Evolutionary conservation across 2,888 invertebrate species (phyloP), one percentile per base, ranked within the genome.

Genomic region (Dynastes grantii): DNA sequence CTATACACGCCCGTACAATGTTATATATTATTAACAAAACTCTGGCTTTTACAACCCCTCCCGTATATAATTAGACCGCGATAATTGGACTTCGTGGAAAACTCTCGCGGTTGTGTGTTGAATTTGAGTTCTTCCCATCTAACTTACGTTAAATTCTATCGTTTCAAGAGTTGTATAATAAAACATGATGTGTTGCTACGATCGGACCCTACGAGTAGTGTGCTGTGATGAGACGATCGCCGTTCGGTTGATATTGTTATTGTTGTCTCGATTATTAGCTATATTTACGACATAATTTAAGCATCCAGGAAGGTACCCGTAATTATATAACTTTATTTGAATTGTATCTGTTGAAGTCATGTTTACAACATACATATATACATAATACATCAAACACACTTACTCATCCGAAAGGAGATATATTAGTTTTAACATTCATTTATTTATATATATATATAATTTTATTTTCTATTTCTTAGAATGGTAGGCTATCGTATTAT

Each of bases 1-100:
- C 79, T 80, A 81, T 77, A 86, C 85, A 86, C 87, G 87, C 87
- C 87, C 87, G 85, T 85, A 84, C 83, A 84, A 84, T 83, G 84
- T 84, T 84, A 84, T 87, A 83, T 84, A 86, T 85, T 85, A 86
- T 87, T 86, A 85, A 86, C 83, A 81, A 83, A 83, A 75, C 73
- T 75, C 61, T 61, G 29, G 61, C 61, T 75, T 61, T 75, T 61
- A 22, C 45, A 61, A 61, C 73, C 9, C 11, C 61, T 45, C 11
- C 45, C 11, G 37, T 16, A 40, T 45, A n/a, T 75, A 75, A 75
- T 75, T 75, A 75, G 55, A 45, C 22, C 73, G 73, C 22, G 61
- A 8, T 61, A 75, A 75, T 75, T 75, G 73, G 61, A 75, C 61
- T 75, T 22, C 63, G 73, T 45, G 40, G 61, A 61, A 27, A 49